Conservation (phyloP, 2,888 invertebrate genomes). For the Caenorhabditis sp. region DNA sequence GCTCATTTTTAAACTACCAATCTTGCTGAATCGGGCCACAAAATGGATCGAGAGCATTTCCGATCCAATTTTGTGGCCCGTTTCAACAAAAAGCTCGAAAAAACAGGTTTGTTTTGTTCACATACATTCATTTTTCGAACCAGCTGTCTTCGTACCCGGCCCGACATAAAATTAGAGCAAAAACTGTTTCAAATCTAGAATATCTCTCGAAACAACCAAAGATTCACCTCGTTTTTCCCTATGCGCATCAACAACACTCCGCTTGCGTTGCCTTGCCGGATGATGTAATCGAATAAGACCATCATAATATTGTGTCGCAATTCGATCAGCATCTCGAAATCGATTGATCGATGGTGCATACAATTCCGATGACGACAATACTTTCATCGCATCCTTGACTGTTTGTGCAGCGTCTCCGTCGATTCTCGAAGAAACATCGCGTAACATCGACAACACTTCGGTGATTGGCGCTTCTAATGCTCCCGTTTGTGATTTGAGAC, state of each 20-base stretch:
- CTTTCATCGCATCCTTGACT: conserved; percentile 50
- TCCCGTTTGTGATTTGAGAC: conserved; percentile 58
- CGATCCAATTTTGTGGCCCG: no score
- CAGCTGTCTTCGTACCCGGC: no score
- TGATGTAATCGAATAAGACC: conserved; percentile 67
- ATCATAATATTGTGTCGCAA: conserved; percentile 69
- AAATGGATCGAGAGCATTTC: no score
- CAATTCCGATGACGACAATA: conserved; percentile 61
- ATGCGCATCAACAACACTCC: conserved; percentile 68
- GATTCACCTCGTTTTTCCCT: conserved; percentile 55
- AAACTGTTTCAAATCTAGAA: no score
- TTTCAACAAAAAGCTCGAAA: no score
- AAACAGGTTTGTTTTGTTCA: no score
- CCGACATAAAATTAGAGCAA: no score
- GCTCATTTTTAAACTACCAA: no score
- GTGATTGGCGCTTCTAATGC: conserved; percentile 67
- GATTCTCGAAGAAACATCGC: conserved; percentile 53
- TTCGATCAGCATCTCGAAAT: conserved; percentile 65
- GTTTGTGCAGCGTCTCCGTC: conserved; percentile 54
- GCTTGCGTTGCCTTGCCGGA: conserved; percentile 64
- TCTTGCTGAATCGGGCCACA: no score
- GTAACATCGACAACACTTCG: conserved; percentile 60
- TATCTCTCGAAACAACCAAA: no score
- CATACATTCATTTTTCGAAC: no score
- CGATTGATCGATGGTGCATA: conserved; percentile 67